Evolutionary conservation across 2,113 vertebrate species (phyloP).

Genomic region (Dolichallabes microphthalmus): DNA sequence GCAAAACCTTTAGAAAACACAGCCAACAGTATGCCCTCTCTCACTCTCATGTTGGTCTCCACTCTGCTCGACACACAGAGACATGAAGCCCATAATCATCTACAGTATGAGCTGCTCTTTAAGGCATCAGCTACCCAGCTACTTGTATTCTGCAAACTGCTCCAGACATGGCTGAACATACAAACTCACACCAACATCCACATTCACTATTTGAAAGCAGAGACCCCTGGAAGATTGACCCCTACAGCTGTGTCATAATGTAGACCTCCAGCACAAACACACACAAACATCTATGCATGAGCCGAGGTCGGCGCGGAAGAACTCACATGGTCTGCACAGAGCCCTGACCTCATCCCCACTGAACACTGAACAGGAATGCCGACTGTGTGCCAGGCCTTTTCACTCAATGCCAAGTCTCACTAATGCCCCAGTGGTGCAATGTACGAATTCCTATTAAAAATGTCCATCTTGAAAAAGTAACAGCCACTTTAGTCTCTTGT

Average conservation of each 20-base stretch:
- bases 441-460: not conserved
- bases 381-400: not conserved
- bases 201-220: not conserved
- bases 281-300: not conserved
- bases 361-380: not conserved
- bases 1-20: not conserved
- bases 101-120: not conserved
- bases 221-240: not conserved
- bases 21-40: not conserved
- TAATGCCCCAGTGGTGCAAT: not conserved
- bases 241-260: not conserved
- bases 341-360: too few species aligned
- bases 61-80: slow-evolving; percentile 21
- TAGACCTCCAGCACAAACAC: not conserved
- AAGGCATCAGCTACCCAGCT: not conserved
- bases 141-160: not conserved
- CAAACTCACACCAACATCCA: not conserved
- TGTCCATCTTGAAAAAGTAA: too few species aligned
- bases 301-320: too few species aligned
- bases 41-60: not conserved
- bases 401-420: not conserved
- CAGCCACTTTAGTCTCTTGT: too few species aligned
- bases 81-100: not conserved
- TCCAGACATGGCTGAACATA: not conserved
- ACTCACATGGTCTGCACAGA: not conserved